Conservation (phyloP, 2,113 vertebrate species). For the Xenopus laevis region DNA sequence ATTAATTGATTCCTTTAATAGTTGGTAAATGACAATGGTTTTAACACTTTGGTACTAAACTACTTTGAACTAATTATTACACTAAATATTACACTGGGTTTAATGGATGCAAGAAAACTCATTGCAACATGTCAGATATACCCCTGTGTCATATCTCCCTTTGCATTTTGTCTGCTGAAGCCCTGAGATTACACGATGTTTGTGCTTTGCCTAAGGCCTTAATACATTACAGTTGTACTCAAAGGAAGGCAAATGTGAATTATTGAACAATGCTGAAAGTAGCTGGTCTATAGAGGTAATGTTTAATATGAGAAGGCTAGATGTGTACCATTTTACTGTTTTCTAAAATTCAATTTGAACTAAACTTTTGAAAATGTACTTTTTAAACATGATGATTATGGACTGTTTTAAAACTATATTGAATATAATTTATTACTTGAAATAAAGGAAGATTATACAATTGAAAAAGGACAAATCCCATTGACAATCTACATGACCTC, state of each 20-base stretch:
- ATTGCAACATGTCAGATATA: conserved; percentile 26
- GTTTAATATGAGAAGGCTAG: conserved; percentile 22
- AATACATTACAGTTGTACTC: conserved; percentile 38
- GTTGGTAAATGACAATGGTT: too few species aligned
- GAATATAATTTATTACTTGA: too few species aligned
- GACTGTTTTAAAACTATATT: conserved; percentile 22
- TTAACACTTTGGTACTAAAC: too few species aligned
- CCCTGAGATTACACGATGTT: conserved; percentile 34
- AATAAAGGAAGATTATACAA: too few species aligned
- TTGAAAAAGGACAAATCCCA: too few species aligned
- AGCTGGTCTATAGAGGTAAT: conserved; percentile 4
- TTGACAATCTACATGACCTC: too few species aligned
- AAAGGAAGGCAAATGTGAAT: conserved; percentile 29
- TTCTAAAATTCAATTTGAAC: not conserved
- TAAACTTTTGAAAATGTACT: not conserved
- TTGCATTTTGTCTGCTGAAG: conserved; percentile 29
- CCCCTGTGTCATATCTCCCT: not conserved
- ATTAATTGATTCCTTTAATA: too few species aligned
- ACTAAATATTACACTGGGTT: too few species aligned
- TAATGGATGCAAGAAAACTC: too few species aligned
- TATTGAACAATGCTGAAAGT: conserved; percentile 34
- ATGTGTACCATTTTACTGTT: conserved; percentile 23
- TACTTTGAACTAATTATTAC: too few species aligned
- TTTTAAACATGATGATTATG: conserved; percentile 25
- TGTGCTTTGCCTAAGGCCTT: conserved; percentile 37